A percentile compares a stretch with the other conserved stretches of the same genome.
Evolutionary conservation across 2,113 vertebrate species (phyloP).

Genomic region (Aegithalos caudatus): DNA sequence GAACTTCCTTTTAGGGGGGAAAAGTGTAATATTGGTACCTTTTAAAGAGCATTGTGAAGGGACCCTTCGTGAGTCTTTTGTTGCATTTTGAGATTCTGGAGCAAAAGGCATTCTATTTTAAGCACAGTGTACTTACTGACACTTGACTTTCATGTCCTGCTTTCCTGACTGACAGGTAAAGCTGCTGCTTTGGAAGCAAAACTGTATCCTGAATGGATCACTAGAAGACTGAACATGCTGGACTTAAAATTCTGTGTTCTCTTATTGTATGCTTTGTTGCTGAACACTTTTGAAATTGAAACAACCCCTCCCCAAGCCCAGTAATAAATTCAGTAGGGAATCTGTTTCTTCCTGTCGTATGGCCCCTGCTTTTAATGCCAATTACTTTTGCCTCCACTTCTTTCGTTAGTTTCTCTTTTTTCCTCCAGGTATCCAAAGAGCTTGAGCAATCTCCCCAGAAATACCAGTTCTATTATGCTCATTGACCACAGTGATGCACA

Average conservation of each 20-base stretch:
- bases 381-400: not conserved
- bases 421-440: not conserved
- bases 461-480: not conserved
- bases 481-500: not conserved
- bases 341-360: not conserved
- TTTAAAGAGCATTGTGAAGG: not conserved
- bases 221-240: not conserved
- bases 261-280: not conserved
- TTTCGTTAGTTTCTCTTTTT: not conserved
- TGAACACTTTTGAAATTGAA: not conserved
- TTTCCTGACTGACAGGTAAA: slow-evolving; percentile 52
- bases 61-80: not conserved
- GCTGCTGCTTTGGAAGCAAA: slow-evolving; percentile 6
- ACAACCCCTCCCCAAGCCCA: not conserved
- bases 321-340: not conserved
- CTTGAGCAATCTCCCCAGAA: not conserved
- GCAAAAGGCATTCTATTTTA: slow-evolving; percentile 55
- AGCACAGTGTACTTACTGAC: not conserved
- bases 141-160: not conserved
- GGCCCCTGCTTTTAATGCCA: not conserved
- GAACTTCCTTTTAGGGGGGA: accelerated
- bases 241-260: not conserved
- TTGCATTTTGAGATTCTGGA: not conserved
- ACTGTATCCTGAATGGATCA: not conserved
- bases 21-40: not conserved